Base-by-base conservation (phyloP, 2,888 invertebrate genomes). In the Dasypogon diadema region DNA sequence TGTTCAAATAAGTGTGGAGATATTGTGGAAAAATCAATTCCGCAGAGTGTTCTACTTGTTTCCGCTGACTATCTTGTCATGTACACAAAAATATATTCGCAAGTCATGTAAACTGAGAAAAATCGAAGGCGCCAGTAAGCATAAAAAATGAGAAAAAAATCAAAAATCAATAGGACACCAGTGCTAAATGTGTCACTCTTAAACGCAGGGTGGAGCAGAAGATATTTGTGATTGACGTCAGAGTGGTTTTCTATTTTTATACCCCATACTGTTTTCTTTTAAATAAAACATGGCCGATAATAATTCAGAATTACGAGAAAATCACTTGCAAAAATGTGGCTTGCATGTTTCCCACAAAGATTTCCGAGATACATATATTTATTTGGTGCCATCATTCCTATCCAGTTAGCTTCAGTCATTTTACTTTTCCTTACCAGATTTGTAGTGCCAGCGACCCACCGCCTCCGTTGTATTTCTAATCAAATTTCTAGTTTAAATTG, bases 151-250 rank as follows among this genome's bases (percentile, higher is more conserved):
- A 54, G 54, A 18, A 34, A 51, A 70, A 54, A 34, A n/a, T 18
- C 12, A 54, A 54, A 70, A 70, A 70, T 70, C 70, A 30, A 70
- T 70, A 54, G 30, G 54, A 54, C 34, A 48, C 34, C 21, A 70
- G 54, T 70, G 70, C 30, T 51, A 51, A 26, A 70, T 51, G 8
- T 70, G 54, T 54, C 51, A 12, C 51, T 51, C 30, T 54, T 22
- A 54, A 30, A 48, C 51, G 18, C 54, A 70, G 70, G 54, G 70
- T 54, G 70, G 30, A 51, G 46, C 21, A 46, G 22, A 65, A 30
- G 26, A 51, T 51, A 30, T 70, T 42, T 26, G 51, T 30, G 51
- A 30, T 30, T 70, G 70, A 70, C 70, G 70, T 70, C 70, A 70
- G 30, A 51, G 54, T 70, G 54, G 12, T 51, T 70, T 51, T 51